A percentile compares a stretch with the other conserved stretches of the same genome.
Evolutionary conservation across 37 sponge, comb jelly and placozoan genomes (phyloP).

Genomic region (Beroe forskalii): DNA sequence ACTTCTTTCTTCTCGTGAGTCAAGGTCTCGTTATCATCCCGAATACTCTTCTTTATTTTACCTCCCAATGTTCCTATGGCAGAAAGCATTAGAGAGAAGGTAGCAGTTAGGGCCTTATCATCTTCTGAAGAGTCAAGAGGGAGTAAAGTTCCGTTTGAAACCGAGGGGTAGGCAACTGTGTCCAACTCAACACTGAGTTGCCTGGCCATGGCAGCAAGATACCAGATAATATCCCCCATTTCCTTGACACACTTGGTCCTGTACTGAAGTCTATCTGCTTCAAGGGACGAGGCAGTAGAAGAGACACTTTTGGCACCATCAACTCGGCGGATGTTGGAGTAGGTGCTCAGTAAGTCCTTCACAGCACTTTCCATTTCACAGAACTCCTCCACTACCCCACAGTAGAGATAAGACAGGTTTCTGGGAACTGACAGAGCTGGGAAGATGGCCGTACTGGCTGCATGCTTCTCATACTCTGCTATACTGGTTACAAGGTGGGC

Average conservation of each 20-base stretch:
- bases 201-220: not conserved
- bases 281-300: not conserved
- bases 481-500: conserved; percentile 7
- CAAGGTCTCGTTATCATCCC: conserved; percentile 11
- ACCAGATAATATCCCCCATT: conserved; percentile 44
- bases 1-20: not conserved
- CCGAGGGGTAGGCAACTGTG: not conserved
- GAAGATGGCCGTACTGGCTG: conserved; percentile 13
- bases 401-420: conserved; percentile 45
- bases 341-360: not conserved
- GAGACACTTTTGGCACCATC: not conserved
- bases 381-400: conserved; percentile 59
- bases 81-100: not conserved
- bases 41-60: not conserved
- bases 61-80: conserved; percentile 4
- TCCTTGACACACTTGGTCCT: not conserved
- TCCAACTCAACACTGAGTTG: not conserved
- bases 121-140: not conserved
- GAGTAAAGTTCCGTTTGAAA: too few relatives aligned
- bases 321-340: not conserved
- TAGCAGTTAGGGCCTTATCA: not conserved
- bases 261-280: not conserved
- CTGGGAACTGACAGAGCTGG: not conserved
- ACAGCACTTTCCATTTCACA: conserved; percentile 2
- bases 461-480: not conserved